A percentile compares a stretch with the other conserved stretches of the same genome.
Evolutionary conservation across 2,113 vertebrate genomes (phyloP).

Genomic region (Ptyas mucosa): DNA sequence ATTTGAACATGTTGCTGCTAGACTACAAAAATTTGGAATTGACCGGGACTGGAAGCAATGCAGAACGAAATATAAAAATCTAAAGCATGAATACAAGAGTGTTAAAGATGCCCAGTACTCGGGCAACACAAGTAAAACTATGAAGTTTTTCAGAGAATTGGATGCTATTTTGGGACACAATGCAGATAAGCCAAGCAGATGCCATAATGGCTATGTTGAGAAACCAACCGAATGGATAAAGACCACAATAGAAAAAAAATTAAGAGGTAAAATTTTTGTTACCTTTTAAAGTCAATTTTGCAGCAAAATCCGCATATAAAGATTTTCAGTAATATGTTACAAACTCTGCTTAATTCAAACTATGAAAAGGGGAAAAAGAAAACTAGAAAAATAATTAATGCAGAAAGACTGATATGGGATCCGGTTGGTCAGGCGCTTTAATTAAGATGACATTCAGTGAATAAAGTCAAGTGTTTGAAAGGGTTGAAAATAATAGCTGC

Average conservation of each 20-base stretch:
- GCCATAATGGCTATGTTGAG: constrained; percentile 46
- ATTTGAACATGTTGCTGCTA: constrained; percentile 86
- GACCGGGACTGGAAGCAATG: constrained; percentile 91
- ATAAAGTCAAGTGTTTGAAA: neutral
- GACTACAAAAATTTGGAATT: constrained; percentile 81
- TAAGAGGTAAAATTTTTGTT: constrained; percentile 53
- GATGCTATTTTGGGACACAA: constrained; percentile 81
- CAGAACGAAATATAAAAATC: constrained; percentile 91
- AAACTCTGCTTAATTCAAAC: neutral
- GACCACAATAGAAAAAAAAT: constrained; percentile 54
- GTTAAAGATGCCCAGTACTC: constrained; percentile 72
- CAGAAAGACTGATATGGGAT: neutral
- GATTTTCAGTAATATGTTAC: neutral
- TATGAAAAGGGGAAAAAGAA: neutral
- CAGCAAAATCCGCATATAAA: neutral
- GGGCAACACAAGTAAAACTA: constrained; percentile 74
- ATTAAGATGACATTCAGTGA: neutral
- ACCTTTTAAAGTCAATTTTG: constrained; percentile 12
- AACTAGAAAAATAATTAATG: neutral
- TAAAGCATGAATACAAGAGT: constrained; percentile 88
- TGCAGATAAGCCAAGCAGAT: constrained; percentile 62
- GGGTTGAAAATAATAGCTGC: neutral
- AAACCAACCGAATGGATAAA: constrained; percentile 44
- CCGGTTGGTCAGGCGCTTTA: neutral
- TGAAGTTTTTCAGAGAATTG: constrained; percentile 88